A percentile compares a stretch with the other conserved stretches of the same genome.
Evolutionary conservation across 2,888 invertebrate species (phyloP).

Genomic region (Drosophila tanythrix): DNA sequence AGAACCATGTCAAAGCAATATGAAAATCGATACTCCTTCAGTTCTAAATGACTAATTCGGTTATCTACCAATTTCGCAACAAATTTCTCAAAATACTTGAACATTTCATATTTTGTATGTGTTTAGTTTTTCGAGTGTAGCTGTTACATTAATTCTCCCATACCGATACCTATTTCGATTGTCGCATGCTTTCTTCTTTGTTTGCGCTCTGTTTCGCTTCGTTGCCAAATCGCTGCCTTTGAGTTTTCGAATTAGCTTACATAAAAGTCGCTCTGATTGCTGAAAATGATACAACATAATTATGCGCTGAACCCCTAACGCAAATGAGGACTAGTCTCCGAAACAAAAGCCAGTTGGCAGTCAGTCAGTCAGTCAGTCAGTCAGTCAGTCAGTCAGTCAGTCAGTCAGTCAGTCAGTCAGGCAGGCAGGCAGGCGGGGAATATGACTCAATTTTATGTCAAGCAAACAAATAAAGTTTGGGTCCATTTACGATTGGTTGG

Average conservation of each 20-base stretch:
- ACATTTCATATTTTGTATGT: background rate
- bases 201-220: conserved; percentile 66
- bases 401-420: background rate
- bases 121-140: conserved; percentile 2
- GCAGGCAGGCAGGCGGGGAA: background rate
- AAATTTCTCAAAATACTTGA: background rate
- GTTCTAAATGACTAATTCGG: background rate
- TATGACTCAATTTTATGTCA: conserved; percentile 53
- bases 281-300: conserved; percentile 76
- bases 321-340: conserved; percentile 28
- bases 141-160: background rate
- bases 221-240: conserved; percentile 41
- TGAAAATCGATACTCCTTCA: too few relatives aligned
- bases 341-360: conserved; percentile 39
- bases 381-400: background rate
- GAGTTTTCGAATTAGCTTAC: conserved; percentile 55
- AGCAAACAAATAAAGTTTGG: conserved; percentile 50
- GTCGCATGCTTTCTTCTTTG: conserved; percentile 25
- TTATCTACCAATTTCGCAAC: background rate
- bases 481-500: background rate
- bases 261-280: conserved; percentile 65
- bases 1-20: background rate
- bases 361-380: background rate
- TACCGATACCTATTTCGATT: conserved; percentile 7
- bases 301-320: conserved; percentile 37